Conservation (phyloP, 1,140 invertebrate species). For the Eueides isabella region DNA sequence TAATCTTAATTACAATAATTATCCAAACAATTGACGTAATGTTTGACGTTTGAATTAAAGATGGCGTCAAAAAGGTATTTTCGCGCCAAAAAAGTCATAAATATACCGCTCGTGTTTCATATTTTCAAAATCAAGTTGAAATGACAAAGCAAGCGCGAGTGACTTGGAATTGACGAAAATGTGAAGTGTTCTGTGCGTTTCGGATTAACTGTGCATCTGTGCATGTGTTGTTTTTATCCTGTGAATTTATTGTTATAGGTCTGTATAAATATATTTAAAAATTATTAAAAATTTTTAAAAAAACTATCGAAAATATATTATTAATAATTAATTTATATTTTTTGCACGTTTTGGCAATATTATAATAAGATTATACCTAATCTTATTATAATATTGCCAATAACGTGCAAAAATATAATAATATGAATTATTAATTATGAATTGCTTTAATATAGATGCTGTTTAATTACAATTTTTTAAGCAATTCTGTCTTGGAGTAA, state of each 20-base stretch:
- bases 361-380: no score
- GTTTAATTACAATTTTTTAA: no score
- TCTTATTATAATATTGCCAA: no score
- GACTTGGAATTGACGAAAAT: constrained; percentile 56
- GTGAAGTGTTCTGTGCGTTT: constrained; percentile 60
- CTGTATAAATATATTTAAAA: no score
- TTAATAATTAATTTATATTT: no score
- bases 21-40: constrained; percentile 31
- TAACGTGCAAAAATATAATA: no score
- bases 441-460: no score
- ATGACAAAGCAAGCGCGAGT: constrained; percentile 53
- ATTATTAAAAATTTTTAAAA: no score
- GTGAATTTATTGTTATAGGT: constrained; percentile 35
- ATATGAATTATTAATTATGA: no score
- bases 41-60: constrained; percentile 40
- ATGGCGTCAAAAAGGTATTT: constrained; percentile 64
- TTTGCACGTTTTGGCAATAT: no score
- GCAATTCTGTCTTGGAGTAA: no score
- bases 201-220: constrained; percentile 15
- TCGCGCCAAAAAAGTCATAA: constrained; percentile 76
- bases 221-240: constrained; percentile 28
- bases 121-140: constrained; percentile 78
- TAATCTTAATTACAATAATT: constrained; percentile 12
- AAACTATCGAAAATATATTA: no score
- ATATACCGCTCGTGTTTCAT: constrained; percentile 63